phyloP scores from a whole-genome alignment of 2,888 invertebrate genomes.

The Danaus chrysippus region DNA sequence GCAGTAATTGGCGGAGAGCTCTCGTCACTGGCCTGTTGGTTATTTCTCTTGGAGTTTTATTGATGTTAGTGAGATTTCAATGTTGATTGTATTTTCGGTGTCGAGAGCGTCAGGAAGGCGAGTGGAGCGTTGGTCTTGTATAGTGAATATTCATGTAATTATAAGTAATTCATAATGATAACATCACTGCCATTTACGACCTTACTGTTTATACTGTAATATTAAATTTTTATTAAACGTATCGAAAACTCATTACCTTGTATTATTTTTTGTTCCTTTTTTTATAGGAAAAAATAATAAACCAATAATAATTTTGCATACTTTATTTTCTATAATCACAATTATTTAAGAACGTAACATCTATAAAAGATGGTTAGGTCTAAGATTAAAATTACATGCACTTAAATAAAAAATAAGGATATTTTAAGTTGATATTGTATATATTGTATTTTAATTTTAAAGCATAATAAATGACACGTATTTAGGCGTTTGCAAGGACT shows the following conservation, averaged over 20 bases:
- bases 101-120: constrained; percentile 41
- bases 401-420: constrained; percentile 8
- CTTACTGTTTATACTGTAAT: constrained; percentile 77
- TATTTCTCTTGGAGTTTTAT: constrained; percentile 63
- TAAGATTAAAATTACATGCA: constrained; percentile 14
- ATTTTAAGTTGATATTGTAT: constrained; percentile 6
- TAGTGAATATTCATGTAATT: constrained; percentile 60
- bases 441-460: constrained; percentile 35
- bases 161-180: constrained; percentile 56
- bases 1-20: constrained; percentile 48
- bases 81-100: constrained; percentile 60
- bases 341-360: constrained; percentile 22
- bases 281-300: not conserved
- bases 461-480: constrained; percentile 49
- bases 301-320: constrained; percentile 8
- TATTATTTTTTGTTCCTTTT: not conserved
- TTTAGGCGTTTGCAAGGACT: constrained; percentile 8
- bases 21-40: constrained; percentile 54
- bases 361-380: constrained; percentile 8
- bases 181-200: constrained; percentile 79
- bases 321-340: constrained; percentile 31
- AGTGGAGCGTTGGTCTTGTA: constrained; percentile 52
- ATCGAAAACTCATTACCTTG: constrained; percentile 42
- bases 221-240: constrained; percentile 74
- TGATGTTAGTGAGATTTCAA: constrained; percentile 63